Evolutionary conservation across 2,888 invertebrate species (phyloP), one percentile per base, ranked within the genome.

Genomic region (Rotaria macrura): DNA sequence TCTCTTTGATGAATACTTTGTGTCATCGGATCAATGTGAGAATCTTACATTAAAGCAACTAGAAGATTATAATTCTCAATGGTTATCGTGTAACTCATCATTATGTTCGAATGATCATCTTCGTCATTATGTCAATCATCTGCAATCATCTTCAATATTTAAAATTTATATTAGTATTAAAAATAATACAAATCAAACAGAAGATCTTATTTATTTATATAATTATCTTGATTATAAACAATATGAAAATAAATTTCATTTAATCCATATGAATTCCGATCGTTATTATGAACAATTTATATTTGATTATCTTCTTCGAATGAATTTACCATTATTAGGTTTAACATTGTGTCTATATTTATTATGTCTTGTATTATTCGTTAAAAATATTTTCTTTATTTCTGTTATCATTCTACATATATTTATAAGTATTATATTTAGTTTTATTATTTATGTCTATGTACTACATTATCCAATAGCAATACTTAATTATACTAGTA

Each of bases 311-410:
- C 25, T 74, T 40, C n/a, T 74, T 12, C 7, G 25, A n/a, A 38
- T 4, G 5, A 40, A 74, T 40, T 25, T 38, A 23, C 43, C 23
- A 40, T 74, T 74, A 25, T 12, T 74, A 38, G 40, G 23, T 25
- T 40, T 74, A 20, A 40, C 74, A 6, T 6, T 74, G 7, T 12
- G 5, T 40, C 38, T 74, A 40, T 74, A 74, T 74, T 25, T 74
- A 14, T 43, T 74, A 74, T 74, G 74, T 74, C 43, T 74, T 5
- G 3, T 74, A 74, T 74, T 40, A 43, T 74, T 74, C 43, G 20
- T 74, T n/a, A 74, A 74, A 74, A 74, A 74, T 74, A 23, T 74
- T 40, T 74, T 74, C n/a, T 74, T 74, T 74, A 40, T 43, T 74
- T n/a, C 43, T 9, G 43, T 74, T 74, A 43, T 74, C 43, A 38